Conservation (phyloP, 2,113 vertebrate genomes). For the Austrofundulus limnaeus region DNA sequence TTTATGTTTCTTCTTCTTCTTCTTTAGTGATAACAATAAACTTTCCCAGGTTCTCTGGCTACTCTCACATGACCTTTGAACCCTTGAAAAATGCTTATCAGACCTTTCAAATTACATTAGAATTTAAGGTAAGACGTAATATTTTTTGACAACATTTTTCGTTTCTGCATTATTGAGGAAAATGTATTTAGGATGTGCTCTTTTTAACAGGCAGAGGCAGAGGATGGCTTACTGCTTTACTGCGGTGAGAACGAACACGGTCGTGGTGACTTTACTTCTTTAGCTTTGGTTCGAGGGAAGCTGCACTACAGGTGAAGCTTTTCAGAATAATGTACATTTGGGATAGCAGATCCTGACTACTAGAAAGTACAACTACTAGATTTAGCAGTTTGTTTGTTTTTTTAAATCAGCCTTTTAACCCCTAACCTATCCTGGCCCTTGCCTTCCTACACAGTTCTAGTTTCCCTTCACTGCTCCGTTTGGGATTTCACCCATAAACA, state of each 20-base stretch:
- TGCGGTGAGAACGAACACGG: constrained; percentile 93
- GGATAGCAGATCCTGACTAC: too few species aligned
- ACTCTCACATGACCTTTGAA: constrained; percentile 95
- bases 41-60: constrained; percentile 91
- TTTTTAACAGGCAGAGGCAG: constrained; percentile 82
- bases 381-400: too few species aligned
- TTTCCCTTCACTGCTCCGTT: too few species aligned
- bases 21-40: constrained; percentile 84
- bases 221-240: constrained; percentile 92
- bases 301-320: constrained; percentile 92
- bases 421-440: too few species aligned
- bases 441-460: too few species aligned
- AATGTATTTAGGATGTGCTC: not conserved
- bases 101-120: constrained; percentile 90
- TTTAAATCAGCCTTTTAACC: too few species aligned
- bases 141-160: not conserved
- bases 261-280: constrained; percentile 89
- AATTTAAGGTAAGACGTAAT: constrained; percentile 88
- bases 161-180: not conserved
- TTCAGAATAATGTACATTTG: too few species aligned
- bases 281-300: constrained; percentile 83
- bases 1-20: constrained; percentile 26
- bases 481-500: too few species aligned
- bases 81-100: constrained; percentile 95
- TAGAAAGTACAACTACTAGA: too few species aligned